Percentiles rank a stretch among this genome's conserved stretches.
These are phyloP conservation scores for Esperia sulphurella DNA, from an alignment of 2,888 invertebrate species.

Conservation along the genomic window DNA sequence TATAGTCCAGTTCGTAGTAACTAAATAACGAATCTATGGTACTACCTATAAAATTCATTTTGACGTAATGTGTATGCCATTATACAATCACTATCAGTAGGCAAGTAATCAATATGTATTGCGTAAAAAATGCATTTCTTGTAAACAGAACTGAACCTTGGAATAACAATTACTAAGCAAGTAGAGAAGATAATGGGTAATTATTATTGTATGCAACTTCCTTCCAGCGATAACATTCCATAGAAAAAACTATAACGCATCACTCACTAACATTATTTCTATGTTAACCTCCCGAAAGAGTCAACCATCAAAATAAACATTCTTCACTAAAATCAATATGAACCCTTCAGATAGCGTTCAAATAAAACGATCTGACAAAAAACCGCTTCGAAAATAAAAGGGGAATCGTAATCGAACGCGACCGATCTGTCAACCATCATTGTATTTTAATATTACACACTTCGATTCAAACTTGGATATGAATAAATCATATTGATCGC, in stretches of 20 bases:
- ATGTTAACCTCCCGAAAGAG: slow-evolving; percentile 42
- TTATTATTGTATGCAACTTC: slow-evolving; percentile 4
- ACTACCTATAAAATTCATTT: no score
- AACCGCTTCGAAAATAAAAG: slow-evolving; percentile 30
- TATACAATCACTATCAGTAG: neutral
- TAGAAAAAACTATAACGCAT: neutral
- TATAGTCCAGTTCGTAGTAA: no score
- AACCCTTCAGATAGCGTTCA: slow-evolving; percentile 67
- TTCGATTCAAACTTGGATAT: slow-evolving; percentile 31
- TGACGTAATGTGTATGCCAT: no score
- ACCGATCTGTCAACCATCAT: slow-evolving; percentile 70
- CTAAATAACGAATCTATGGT: no score
- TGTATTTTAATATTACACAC: slow-evolving; percentile 54
- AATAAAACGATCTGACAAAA: slow-evolving; percentile 54
- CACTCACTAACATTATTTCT: slow-evolving; percentile 21
- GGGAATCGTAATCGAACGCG: slow-evolving; percentile 48
- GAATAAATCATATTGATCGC: slow-evolving; percentile 41
- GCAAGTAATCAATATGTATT: neutral
- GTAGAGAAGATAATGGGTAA: slow-evolving; percentile 5
- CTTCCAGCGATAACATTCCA: slow-evolving; percentile 5
- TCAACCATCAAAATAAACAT: slow-evolving; percentile 66
- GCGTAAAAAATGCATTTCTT: slow-evolving; percentile 1
- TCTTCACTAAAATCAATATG: slow-evolving; percentile 68
- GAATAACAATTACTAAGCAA: slow-evolving; percentile 6
- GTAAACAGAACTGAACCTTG: slow-evolving; percentile 1